A percentile compares a stretch with the other conserved stretches of the same genome.
phyloP scores from a whole-genome alignment of 2,888 invertebrate genomes.

The Brachylomia viminalis region DNA sequence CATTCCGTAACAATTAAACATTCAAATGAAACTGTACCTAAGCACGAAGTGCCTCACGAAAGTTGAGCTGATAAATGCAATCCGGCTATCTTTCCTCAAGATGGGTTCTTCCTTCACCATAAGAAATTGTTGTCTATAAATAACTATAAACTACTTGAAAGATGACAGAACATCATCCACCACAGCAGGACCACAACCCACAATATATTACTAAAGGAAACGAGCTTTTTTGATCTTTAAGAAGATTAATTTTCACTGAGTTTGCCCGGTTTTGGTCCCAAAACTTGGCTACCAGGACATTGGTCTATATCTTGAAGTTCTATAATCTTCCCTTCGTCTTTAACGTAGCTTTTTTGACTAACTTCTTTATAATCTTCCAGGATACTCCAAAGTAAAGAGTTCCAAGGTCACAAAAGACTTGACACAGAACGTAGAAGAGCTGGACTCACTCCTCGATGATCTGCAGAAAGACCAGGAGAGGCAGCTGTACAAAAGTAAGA shows the following conservation, averaged over 20 bases:
- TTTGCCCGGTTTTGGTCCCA: background rate
- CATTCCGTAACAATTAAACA: no score
- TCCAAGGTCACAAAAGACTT: conserved; percentile 86
- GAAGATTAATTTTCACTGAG: background rate
- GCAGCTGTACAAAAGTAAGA: conserved; percentile 87
- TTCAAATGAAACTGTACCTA: no score
- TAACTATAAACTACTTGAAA: background rate
- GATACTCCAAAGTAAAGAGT: conserved; percentile 84
- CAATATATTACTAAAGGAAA: background rate
- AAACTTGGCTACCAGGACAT: background rate
- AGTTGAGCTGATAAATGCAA: no score
- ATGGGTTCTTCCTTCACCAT: no score
- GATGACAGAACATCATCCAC: background rate
- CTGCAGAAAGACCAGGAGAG: conserved; percentile 91
- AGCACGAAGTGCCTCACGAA: no score
- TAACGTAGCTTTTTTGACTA: background rate
- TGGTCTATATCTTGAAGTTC: background rate
- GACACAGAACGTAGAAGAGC: conserved; percentile 93
- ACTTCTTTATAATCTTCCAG: conserved; percentile 20
- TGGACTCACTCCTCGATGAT: conserved; percentile 94
- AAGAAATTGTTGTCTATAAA: background rate
- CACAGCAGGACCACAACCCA: background rate
- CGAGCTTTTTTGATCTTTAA: background rate
- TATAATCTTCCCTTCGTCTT: background rate
- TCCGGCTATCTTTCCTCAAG: no score